phyloP scores from a whole-genome alignment of 2,888 invertebrate species.

The Eurytoma adleriae region DNA sequence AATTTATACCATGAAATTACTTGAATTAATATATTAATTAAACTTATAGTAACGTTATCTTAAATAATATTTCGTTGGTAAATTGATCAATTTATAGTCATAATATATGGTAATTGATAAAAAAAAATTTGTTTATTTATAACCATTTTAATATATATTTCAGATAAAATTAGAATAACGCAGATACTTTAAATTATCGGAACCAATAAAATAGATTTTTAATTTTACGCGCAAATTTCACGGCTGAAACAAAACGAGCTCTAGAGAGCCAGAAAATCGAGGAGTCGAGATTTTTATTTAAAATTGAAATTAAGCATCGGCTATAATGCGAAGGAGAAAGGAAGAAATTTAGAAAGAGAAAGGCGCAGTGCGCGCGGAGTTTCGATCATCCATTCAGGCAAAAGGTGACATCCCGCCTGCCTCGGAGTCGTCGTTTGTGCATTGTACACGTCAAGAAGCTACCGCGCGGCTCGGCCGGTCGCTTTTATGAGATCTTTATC shows the following conservation, averaged over 20 bases:
- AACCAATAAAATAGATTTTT: no score
- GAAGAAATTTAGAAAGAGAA: constrained; percentile 48
- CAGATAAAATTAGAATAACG: no score
- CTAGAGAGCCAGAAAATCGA: background rate
- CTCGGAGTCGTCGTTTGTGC: constrained; percentile 5
- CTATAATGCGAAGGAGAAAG: constrained; percentile 22
- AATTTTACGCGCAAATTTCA: background rate
- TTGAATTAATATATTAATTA: no score
- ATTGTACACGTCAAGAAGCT: constrained; percentile 11
- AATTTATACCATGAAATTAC: no score
- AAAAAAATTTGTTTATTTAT: no score
- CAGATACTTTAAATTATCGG: no score
- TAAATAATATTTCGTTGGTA: no score
- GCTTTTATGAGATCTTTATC: constrained; percentile 20
- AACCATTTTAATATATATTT: no score
- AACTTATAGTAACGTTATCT: no score
- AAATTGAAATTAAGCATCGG: constrained; percentile 8
- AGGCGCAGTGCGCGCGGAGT: constrained; percentile 20
- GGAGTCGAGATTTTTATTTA: background rate
- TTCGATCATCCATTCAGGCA: constrained; percentile 26
- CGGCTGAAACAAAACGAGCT: background rate
- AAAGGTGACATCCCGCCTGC: constrained; percentile 36
- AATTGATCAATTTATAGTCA: no score
- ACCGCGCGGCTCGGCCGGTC: background rate
- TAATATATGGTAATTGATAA: no score